These are phyloP conservation scores for Hassar affinis DNA, from an alignment of 2,113 vertebrate species.

Conservation along the genomic window DNA sequence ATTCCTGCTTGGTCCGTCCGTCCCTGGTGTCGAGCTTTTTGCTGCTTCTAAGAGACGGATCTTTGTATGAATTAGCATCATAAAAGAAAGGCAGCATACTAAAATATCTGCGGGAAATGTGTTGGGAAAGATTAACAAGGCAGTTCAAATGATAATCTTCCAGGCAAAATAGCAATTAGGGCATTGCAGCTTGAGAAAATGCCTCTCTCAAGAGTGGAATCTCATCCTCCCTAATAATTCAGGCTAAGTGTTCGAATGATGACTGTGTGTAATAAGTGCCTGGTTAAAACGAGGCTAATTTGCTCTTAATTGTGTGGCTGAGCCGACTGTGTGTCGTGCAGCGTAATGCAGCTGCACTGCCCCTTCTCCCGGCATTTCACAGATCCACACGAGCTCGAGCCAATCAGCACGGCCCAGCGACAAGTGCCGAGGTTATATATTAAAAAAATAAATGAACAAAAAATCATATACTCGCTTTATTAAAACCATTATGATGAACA, in stretches of 20 bases:
- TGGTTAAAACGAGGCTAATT: slow-evolving; percentile 28
- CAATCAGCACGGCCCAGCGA: background rate
- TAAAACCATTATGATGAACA: too few species aligned
- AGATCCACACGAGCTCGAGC: background rate
- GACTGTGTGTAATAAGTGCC: slow-evolving; percentile 63
- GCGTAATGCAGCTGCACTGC: slow-evolving; percentile 65
- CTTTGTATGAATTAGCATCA: slow-evolving; percentile 7
- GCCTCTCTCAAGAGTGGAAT: background rate
- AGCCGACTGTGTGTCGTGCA: slow-evolving; percentile 57
- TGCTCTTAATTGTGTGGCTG: slow-evolving; percentile 68
- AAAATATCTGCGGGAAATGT: background rate
- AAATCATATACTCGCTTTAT: too few species aligned
- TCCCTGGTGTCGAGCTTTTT: background rate
- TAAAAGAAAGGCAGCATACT: background rate
- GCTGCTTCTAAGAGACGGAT: background rate
- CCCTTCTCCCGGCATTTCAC: slow-evolving; percentile 69
- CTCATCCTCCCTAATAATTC: slow-evolving; percentile 9
- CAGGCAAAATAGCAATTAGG: slow-evolving; percentile 28
- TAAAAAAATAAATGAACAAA: too few species aligned
- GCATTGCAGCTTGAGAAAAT: slow-evolving; percentile 42
- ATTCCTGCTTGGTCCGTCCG: background rate
- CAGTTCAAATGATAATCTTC: slow-evolving; percentile 14
- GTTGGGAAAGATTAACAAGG: background rate
- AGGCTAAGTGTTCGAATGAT: slow-evolving; percentile 48
- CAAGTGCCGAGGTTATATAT: rapidly evolving